phyloP scores from a whole-genome alignment of 1,140 invertebrate species.

The Adelges cooleyi region DNA sequence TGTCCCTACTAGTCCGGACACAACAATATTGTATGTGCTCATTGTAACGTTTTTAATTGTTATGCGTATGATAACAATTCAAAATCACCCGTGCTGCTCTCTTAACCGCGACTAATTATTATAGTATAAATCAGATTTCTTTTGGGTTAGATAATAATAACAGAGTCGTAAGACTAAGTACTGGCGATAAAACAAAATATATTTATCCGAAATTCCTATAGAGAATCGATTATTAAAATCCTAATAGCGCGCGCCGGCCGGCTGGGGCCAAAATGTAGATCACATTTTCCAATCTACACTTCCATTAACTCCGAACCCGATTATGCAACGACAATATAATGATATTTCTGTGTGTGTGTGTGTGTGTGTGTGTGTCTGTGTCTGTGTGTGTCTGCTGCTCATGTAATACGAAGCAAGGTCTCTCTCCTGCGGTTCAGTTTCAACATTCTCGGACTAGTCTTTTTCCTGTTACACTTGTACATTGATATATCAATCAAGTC shows the following conservation, averaged over 20 bases:
- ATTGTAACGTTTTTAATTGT: too few relatives aligned
- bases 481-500: conserved; percentile 21
- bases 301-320: conserved; percentile 1
- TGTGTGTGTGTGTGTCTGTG: conserved; percentile 9
- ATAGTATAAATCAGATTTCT: too few relatives aligned
- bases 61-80: too few relatives aligned
- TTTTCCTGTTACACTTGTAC: conserved; percentile 17
- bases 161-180: too few relatives aligned
- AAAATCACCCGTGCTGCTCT: too few relatives aligned
- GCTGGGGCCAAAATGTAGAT: conserved; percentile 13
- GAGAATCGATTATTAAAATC: too few relatives aligned
- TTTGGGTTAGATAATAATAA: too few relatives aligned
- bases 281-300: conserved; percentile 27
- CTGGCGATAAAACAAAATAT: too few relatives aligned
- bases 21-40: too few relatives aligned
- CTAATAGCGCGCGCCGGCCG: neutral
- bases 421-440: conserved; percentile 21
- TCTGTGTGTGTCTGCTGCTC: neutral
- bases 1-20: too few relatives aligned
- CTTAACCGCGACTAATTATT: too few relatives aligned
- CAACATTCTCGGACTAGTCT: conserved; percentile 21
- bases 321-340: conserved; percentile 17
- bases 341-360: conserved; percentile 19
- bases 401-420: conserved; percentile 10
- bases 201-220: too few relatives aligned